phyloP scores from a whole-genome alignment of 2,888 invertebrate species.

The Luffia ferchaultella region DNA sequence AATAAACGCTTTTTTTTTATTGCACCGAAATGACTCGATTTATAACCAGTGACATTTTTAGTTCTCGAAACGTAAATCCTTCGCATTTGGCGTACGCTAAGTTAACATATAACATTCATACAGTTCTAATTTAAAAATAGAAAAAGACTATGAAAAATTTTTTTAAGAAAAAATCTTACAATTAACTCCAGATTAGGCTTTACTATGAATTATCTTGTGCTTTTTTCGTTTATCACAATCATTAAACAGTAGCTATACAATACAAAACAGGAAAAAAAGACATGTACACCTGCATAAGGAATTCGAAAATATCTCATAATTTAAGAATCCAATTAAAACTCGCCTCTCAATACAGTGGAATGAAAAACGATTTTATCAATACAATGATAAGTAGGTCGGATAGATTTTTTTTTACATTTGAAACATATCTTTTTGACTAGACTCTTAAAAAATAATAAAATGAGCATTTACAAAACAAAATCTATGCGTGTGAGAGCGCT shows the following conservation, averaged over 20 bases:
- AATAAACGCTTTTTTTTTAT: slow-evolving; percentile 21
- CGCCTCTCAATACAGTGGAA: not conserved
- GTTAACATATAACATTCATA: slow-evolving; percentile 33
- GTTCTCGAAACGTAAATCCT: slow-evolving; percentile 21
- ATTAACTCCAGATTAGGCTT: slow-evolving; percentile 54
- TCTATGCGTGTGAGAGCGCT: not conserved
- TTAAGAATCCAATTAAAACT: no score
- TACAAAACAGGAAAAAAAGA: not conserved
- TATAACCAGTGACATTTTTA: slow-evolving; percentile 23
- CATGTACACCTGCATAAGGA: not conserved
- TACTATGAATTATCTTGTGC: slow-evolving; percentile 57
- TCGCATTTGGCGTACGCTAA: slow-evolving; percentile 33
- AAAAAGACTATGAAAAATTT: slow-evolving; percentile 41
- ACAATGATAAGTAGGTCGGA: no score
- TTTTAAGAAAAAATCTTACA: slow-evolving; percentile 41
- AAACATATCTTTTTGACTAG: slow-evolving; percentile 57
- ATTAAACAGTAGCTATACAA: not conserved
- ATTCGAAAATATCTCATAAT: not conserved
- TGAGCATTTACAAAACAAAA: slow-evolving; percentile 61
- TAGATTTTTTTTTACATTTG: no score
- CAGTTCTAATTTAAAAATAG: slow-evolving; percentile 37
- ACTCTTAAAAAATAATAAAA: slow-evolving; percentile 60
- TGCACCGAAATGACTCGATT: slow-evolving; percentile 40
- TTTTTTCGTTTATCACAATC: slow-evolving; percentile 58
- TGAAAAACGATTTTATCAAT: no score